These are phyloP conservation scores for Zelostemma sp. DNA, from an alignment of 1,140 invertebrate species.

Conservation along the genomic window DNA sequence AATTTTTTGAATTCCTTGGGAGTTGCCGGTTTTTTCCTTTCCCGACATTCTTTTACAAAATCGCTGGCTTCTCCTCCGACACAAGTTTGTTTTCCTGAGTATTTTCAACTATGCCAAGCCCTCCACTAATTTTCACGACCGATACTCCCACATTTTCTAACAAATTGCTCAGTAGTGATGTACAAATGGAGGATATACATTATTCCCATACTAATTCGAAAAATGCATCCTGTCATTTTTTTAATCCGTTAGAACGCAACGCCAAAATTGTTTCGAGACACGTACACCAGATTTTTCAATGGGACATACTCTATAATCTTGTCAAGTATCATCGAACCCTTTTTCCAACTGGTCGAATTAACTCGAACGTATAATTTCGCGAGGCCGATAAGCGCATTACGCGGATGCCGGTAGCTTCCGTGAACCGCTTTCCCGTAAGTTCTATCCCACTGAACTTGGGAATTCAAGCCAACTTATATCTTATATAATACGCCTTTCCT, in stretches of 20 bases:
- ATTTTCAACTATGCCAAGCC: background rate
- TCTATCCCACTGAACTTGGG: conserved; percentile 40
- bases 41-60: background rate
- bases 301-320: too few species aligned
- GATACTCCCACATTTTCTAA: background rate
- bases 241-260: too few species aligned
- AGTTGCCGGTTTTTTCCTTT: conserved; percentile 10
- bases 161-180: background rate
- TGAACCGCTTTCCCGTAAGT: conserved; percentile 43
- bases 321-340: conserved; percentile 5
- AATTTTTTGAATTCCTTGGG: conserved; percentile 19
- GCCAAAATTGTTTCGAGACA: too few species aligned
- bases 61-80: background rate
- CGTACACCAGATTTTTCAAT: too few species aligned
- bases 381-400: conserved; percentile 37
- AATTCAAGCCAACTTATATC: conserved; percentile 22
- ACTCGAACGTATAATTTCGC: conserved; percentile 43
- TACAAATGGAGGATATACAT: too few species aligned
- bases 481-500: conserved; percentile 16
- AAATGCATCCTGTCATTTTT: too few species aligned
- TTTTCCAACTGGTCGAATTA: conserved; percentile 29
- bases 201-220: too few species aligned
- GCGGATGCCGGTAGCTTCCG: conserved; percentile 39
- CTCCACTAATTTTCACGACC: background rate
- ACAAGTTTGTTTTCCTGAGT: background rate